phyloP scores from a whole-genome alignment of 2,888 invertebrate species.

The Ectropis crepuscularia region DNA sequence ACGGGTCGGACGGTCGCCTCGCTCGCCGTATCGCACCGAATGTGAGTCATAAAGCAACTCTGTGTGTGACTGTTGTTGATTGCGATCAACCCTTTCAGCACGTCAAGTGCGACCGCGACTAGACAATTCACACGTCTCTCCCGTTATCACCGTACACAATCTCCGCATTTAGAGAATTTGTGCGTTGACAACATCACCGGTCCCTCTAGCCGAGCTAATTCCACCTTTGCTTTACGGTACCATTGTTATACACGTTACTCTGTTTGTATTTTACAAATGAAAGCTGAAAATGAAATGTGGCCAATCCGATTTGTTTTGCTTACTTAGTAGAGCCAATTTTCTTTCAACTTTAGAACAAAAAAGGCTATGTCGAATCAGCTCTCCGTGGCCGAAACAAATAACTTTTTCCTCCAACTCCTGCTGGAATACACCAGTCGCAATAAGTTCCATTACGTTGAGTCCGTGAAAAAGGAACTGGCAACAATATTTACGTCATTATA shows the following conservation, averaged over 20 bases:
- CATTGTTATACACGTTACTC: constrained; percentile 2
- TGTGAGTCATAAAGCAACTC: constrained; percentile 42
- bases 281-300: neutral
- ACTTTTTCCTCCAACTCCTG: constrained; percentile 14
- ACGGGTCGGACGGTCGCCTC: constrained; percentile 51
- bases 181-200: constrained; percentile 35
- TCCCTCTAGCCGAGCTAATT: constrained; percentile 17
- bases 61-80: constrained; percentile 43
- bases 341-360: neutral
- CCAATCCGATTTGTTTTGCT: neutral
- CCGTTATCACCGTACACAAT: constrained; percentile 37
- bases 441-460: constrained; percentile 45
- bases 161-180: constrained; percentile 37
- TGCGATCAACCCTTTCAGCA: constrained; percentile 43
- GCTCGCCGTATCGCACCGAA: constrained; percentile 35
- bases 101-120: constrained; percentile 39
- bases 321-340: neutral
- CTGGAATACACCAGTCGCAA: constrained; percentile 30
- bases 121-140: constrained; percentile 43
- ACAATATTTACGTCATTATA: constrained; percentile 68
- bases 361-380: neutral
- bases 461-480: constrained; percentile 53
- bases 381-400: constrained; percentile 1
- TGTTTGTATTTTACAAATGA: neutral
- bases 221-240: neutral